phyloP scores from a whole-genome alignment of 2,113 vertebrate genomes.

The Dipodomys merriami region DNA sequence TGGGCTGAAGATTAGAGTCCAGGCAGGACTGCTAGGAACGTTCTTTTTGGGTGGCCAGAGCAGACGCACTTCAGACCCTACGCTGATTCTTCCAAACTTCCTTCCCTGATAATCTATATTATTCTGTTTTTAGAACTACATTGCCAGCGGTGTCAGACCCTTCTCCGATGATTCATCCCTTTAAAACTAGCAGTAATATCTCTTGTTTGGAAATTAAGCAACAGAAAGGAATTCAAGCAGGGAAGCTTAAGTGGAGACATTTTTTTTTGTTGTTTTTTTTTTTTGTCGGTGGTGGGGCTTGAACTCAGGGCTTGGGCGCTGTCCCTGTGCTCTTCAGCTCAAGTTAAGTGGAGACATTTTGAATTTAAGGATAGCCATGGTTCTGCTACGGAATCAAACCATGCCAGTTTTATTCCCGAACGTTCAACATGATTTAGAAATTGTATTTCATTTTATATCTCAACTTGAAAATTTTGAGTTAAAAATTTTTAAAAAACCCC shows the following conservation, averaged over 20 bases:
- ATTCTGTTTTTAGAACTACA: conserved; percentile 79
- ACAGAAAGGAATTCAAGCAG: conserved; percentile 71
- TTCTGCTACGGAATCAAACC: background rate
- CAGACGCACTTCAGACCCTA: conserved; percentile 63
- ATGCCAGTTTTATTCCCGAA: background rate
- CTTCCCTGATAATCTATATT: conserved; percentile 76
- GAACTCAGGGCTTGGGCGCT: too few relatives aligned
- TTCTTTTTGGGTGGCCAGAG: conserved; percentile 79
- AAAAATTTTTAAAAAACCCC: background rate
- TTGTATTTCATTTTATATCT: conserved; percentile 14
- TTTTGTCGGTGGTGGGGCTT: too few relatives aligned
- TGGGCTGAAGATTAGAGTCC: conserved; percentile 73
- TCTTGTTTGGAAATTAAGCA: conserved; percentile 75
- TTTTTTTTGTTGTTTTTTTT: conserved; percentile 23
- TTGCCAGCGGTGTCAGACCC: conserved; percentile 61
- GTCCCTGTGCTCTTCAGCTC: too few relatives aligned
- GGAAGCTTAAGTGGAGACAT: conserved; percentile 35
- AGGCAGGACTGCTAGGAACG: conserved; percentile 16
- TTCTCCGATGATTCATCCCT: conserved; percentile 62
- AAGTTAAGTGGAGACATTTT: conserved; percentile 32
- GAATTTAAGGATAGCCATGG: conserved; percentile 22
- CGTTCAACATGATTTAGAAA: background rate
- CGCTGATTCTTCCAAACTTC: conserved; percentile 69
- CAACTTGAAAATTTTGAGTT: conserved; percentile 35
- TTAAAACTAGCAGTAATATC: conserved; percentile 66